Evolutionary conservation across 2,113 vertebrate species (phyloP).

Genomic region (Probosciger aterrimus): DNA sequence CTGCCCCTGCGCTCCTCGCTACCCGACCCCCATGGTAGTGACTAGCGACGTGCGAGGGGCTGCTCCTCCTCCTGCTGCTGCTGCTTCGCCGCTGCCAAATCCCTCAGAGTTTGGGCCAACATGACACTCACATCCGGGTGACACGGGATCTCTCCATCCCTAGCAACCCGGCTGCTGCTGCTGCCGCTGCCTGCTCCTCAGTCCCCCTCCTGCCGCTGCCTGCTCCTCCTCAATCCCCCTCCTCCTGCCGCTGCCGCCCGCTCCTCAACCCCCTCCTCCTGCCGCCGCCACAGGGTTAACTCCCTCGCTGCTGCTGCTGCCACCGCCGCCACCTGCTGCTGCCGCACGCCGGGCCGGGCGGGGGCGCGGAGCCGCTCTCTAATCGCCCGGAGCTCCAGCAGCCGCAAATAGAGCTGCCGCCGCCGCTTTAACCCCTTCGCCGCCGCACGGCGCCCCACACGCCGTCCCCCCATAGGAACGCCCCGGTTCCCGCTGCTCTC

Average conservation of each 20-base stretch:
- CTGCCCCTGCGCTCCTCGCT: slow-evolving; percentile 39
- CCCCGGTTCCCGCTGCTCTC: too few relatives aligned
- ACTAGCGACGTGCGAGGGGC: slow-evolving; percentile 47
- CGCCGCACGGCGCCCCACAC: neutral
- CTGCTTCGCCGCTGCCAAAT: slow-evolving; percentile 52
- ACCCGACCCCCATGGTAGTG: slow-evolving; percentile 59
- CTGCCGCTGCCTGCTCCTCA: neutral
- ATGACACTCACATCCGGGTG: slow-evolving; percentile 76
- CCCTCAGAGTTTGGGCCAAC: slow-evolving; percentile 68
- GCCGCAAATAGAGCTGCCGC: neutral
- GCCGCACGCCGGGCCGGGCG: neutral
- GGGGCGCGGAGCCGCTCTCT: slow-evolving; percentile 17
- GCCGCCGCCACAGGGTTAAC: slow-evolving; percentile 58
- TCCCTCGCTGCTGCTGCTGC: slow-evolving; percentile 42
- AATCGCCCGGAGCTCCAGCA: neutral
- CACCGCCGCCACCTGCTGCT: slow-evolving; percentile 29
- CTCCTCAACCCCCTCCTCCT: neutral
- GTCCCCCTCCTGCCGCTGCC: slow-evolving; percentile 1
- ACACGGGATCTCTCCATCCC: slow-evolving; percentile 67
- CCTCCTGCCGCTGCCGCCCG: neutral
- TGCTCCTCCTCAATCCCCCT: neutral
- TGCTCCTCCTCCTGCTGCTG: neutral
- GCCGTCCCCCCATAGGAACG: too few relatives aligned
- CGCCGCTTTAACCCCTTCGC: neutral
- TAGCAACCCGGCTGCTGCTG: slow-evolving; percentile 50